Percentiles rank a stretch among this genome's conserved stretches.
Conservation (phyloP, 1,140 invertebrate genomes). For the Wiebesia pumilae region DNA sequence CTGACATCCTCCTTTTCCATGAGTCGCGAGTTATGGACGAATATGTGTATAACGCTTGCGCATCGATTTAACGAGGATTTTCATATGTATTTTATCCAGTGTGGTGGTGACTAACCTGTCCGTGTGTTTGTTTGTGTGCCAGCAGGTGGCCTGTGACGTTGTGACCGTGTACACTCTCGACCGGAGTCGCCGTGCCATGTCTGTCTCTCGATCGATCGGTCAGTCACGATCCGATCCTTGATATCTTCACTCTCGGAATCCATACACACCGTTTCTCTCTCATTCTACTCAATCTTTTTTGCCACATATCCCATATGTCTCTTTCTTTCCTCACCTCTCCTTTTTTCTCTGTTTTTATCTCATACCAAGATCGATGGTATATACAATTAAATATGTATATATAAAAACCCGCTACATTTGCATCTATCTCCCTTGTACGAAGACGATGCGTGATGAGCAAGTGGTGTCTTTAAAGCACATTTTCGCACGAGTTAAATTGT, state of each 20-base stretch:
- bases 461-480: not conserved
- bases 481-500: not conserved
- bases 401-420: conserved; percentile 29
- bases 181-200: conserved; percentile 75
- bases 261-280: conserved; percentile 42
- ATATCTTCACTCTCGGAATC: conserved; percentile 59
- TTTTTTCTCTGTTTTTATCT: not conserved
- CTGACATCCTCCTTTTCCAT: conserved; percentile 20
- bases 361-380: not conserved
- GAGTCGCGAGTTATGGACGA: not conserved
- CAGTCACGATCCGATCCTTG: conserved; percentile 59
- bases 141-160: conserved; percentile 76
- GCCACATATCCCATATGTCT: conserved; percentile 12
- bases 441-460: conserved; percentile 21
- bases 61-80: conserved; percentile 50
- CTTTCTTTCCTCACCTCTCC: not conserved
- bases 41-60: conserved; percentile 44
- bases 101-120: conserved; percentile 76
- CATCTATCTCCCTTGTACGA: conserved; percentile 40
- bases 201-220: conserved; percentile 66
- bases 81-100: conserved; percentile 61
- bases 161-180: conserved; percentile 74
- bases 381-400: conserved; percentile 33
- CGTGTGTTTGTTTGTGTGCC: conserved; percentile 76
- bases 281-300: conserved; percentile 33